Percentiles rank a stretch among this genome's conserved stretches.
Evolutionary conservation across 2,113 vertebrate genomes (phyloP).

Genomic region (Chloropsis hardwickii): DNA sequence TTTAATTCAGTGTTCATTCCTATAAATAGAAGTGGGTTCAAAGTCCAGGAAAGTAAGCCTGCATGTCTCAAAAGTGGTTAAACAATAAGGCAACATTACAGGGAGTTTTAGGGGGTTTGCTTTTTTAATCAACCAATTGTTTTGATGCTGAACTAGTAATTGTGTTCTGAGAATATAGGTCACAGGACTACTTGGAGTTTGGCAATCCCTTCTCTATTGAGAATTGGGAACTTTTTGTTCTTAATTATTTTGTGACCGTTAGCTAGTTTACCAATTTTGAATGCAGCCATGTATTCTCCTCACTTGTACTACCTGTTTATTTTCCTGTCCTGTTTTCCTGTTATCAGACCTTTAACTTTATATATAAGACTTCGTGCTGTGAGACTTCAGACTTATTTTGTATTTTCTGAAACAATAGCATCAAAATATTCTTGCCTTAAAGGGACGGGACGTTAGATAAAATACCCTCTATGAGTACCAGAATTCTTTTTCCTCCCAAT

Average conservation of each 20-base stretch:
- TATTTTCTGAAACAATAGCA: neutral
- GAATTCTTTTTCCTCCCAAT: neutral
- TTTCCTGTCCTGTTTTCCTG: neutral
- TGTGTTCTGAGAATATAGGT: neutral
- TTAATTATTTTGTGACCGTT: neutral
- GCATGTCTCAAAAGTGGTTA: neutral
- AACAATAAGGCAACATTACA: neutral
- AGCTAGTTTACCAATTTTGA: neutral
- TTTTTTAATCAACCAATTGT: neutral
- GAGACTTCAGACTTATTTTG: neutral
- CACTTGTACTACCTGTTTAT: neutral
- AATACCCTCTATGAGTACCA: neutral
- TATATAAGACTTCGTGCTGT: neutral
- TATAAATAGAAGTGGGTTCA: neutral
- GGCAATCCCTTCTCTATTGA: neutral
- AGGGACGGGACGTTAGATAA: neutral
- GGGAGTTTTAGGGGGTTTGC: fast-evolving
- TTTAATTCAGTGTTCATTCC: neutral
- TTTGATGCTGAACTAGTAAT: neutral
- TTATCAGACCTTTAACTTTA: neutral
- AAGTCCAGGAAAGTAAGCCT: neutral
- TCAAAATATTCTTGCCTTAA: neutral
- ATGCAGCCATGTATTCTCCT: neutral
- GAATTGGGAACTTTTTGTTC: neutral
- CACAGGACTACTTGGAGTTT: neutral